Evolutionary conservation across 1,140 invertebrate genomes (phyloP), one percentile per base, ranked within the genome.

Genomic region (Sinonovacula constricta): DNA sequence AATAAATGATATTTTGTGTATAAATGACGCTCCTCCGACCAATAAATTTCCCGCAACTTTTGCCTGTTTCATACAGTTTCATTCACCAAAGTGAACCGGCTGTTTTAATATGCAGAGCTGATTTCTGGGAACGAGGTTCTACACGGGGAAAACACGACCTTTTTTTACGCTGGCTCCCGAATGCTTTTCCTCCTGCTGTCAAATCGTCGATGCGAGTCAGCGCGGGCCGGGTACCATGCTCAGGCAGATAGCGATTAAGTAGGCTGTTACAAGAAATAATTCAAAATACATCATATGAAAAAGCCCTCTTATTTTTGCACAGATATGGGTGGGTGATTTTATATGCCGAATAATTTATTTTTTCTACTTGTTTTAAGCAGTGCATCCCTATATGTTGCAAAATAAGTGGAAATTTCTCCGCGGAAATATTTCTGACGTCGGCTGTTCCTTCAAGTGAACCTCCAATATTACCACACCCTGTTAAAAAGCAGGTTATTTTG

Each of bases 381-480:
- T 10, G 39, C 39, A 18, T 7, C 18, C 39, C 7, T 45, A 45
- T 7, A 18, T 10, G 18, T 45, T 18, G 7, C 7, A 45, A 45
- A 7, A 45, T 7, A 10, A 10, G 7, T 45, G 7, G 7, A 45
- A 10, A 7, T 7, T 45, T 45, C 18, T 7, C 7, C 7, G 7
- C 18, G 39, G 7, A 45, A 45, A 45, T 45, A 18, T 18, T 7
- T 10, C 18, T 10, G 18, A 45, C 70, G 33, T 45, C 31, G 5
- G 62, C 63, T 72, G 49, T 59, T 72, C 51, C 33, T 33, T 80
- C 51, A 60, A 34, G 22, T 59, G 7, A 26, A 39, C 49, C 53
- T 60, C 51, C 69, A 53, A 31, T 53, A 36, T 65, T 36, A 74
- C 70, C 70, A 74, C 70, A 74, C 70, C 70, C 70, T 74, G 70